These are phyloP conservation scores for Coenobita brevimanus DNA, from an alignment of 1,140 invertebrate species.

Conservation along the genomic window DNA sequence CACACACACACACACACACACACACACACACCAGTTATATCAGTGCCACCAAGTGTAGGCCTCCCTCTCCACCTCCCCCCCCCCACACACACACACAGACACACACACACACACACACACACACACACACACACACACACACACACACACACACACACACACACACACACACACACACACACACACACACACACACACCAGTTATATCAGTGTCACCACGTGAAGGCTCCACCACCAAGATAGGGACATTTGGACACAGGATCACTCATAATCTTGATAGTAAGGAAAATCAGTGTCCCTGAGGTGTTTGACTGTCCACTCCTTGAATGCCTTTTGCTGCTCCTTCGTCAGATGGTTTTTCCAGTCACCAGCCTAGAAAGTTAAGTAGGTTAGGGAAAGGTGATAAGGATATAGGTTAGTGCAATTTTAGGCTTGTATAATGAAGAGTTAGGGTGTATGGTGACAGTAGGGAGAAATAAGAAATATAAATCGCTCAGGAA, in stretches of 20 bases:
- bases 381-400: not conserved
- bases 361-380: conserved; percentile 74
- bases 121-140: conserved; percentile 11
- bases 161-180: conserved; percentile 18
- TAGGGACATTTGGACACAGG: too few species aligned
- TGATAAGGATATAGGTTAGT: too few species aligned
- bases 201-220: not conserved
- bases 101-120: too few species aligned
- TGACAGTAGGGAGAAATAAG: too few species aligned
- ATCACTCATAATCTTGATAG: conserved; percentile 54
- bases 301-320: conserved; percentile 70
- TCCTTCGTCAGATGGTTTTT: conserved; percentile 74
- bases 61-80: too few species aligned
- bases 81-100: too few species aligned
- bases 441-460: too few species aligned
- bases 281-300: conserved; percentile 61
- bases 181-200: not conserved
- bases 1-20: not conserved
- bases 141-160: conserved; percentile 15
- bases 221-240: too few species aligned
- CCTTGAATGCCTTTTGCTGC: conserved; percentile 73
- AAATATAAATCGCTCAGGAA: too few species aligned
- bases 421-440: too few species aligned
- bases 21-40: not conserved
- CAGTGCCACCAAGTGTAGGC: too few species aligned